phyloP scores from a whole-genome alignment of 2,113 vertebrate species.

The Acrocephalus arundinaceus region DNA sequence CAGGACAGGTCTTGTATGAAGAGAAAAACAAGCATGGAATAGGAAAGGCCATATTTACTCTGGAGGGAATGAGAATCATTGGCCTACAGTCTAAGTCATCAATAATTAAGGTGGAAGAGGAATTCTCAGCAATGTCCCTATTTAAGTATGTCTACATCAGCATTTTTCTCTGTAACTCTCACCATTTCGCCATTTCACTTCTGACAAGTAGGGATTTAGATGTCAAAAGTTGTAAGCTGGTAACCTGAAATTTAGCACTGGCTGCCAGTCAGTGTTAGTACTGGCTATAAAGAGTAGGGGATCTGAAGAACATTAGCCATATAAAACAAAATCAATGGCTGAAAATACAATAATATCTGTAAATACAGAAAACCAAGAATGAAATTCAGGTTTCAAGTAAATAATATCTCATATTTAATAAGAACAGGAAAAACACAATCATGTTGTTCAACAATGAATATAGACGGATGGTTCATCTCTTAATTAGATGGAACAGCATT shows the following conservation, averaged over 20 bases:
- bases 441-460: not conserved
- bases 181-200: not conserved
- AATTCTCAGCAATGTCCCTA: not conserved
- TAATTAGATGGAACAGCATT: not conserved
- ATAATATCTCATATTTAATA: not conserved
- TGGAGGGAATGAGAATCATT: not conserved
- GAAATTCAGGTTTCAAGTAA: not conserved
- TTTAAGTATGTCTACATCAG: not conserved
- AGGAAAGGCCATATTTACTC: not conserved
- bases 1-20: not conserved
- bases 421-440: not conserved
- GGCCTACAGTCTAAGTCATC: not conserved
- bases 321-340: not conserved
- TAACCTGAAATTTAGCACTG: not conserved
- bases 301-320: not conserved
- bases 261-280: not conserved
- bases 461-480: not conserved
- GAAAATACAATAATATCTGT: not conserved
- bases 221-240: not conserved
- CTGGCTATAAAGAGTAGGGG: not conserved
- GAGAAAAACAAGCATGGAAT: not conserved
- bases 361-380: not conserved
- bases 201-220: not conserved
- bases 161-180: not conserved
- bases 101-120: conserved; percentile 8